phyloP scores from a whole-genome alignment of 2,888 invertebrate genomes.

The Poecilus cupreus region DNA sequence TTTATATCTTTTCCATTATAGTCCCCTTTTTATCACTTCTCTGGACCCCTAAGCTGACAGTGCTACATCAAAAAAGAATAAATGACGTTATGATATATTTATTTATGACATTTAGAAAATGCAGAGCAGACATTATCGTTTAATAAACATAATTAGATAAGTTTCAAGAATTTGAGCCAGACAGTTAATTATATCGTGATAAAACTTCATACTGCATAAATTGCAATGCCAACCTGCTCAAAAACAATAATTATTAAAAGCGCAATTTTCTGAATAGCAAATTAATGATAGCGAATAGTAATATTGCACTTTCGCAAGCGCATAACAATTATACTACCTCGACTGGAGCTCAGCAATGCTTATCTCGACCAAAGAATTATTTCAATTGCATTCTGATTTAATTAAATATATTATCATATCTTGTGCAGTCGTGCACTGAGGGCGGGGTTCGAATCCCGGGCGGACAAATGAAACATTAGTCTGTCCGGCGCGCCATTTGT shows the following conservation, averaged over 20 bases:
- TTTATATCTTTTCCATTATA: too few species aligned
- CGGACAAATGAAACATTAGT: constrained; percentile 4
- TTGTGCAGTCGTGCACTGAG: constrained; percentile 19
- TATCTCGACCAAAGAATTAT: constrained; percentile 39
- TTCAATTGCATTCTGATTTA: constrained; percentile 52
- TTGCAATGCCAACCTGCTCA: background rate
- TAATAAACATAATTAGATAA: too few species aligned
- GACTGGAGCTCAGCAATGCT: background rate
- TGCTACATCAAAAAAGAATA: too few species aligned
- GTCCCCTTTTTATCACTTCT: too few species aligned
- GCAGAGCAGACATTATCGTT: too few species aligned
- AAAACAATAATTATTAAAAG: background rate
- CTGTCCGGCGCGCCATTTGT: background rate
- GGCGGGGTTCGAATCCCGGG: constrained; percentile 47
- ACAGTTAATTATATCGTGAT: background rate
- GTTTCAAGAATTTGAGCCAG: background rate
- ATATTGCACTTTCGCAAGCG: too few species aligned
- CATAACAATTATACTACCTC: background rate
- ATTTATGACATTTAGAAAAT: too few species aligned
- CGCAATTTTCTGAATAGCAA: background rate
- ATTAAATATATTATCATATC: constrained; percentile 57
- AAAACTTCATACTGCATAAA: constrained; percentile 1
- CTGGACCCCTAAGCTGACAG: too few species aligned
- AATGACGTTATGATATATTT: too few species aligned
- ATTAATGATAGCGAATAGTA: too few species aligned